Evolutionary conservation across 1,140 invertebrate species (phyloP), one percentile per base, ranked within the genome.

Genomic region (Neuroterus valhalla): DNA sequence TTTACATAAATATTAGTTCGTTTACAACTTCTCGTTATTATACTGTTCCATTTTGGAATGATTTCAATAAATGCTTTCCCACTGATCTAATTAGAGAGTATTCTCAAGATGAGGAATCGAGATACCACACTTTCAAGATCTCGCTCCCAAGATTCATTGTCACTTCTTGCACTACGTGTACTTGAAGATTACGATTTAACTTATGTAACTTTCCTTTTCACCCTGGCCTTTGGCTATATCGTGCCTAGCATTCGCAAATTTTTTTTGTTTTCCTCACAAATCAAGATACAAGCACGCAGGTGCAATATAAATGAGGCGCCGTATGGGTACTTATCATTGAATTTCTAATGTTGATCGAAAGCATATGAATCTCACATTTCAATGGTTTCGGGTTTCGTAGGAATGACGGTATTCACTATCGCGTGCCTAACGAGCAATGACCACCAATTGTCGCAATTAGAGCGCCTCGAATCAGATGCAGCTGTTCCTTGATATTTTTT

Each of bases 391-490:
- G 17, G 15, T 48, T 15, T 17, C 46, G 55, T 23, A n/a, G 44
- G 8, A 8, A 21, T n/a, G 43, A 8, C 31, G 5, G 31, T 38
- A 38, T 8, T 38, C 31, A 38, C 31, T 17, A 11, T 44, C 70
- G 71, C 72, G 66, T 76, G 72, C 50, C 17, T 70, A 14, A 75
- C n/a, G 14, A 75, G 77, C 78, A 78, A 74, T 77, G 72, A 81
- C 70, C 38, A 55, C 52, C 72, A 81, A 81, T 81, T 81, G 78
- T 72, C 67, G 68, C 75, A 78, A 79, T 79, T 79, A 75, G 48
- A 78, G 48, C 76, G 55, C 43, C 68, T 68, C 69, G 66, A 75
- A 71, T 79, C 75, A 75, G 52, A 71, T 31, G 79, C 78, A 75
- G 80, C 78, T 80, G 80, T 72, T 79, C 68, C 55, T 62, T 5